Evolutionary conservation across 2,797 vertebrate genomes (phyloP), one percentile per base, ranked within the genome.

Genomic region (Poeciliopsis infans): DNA sequence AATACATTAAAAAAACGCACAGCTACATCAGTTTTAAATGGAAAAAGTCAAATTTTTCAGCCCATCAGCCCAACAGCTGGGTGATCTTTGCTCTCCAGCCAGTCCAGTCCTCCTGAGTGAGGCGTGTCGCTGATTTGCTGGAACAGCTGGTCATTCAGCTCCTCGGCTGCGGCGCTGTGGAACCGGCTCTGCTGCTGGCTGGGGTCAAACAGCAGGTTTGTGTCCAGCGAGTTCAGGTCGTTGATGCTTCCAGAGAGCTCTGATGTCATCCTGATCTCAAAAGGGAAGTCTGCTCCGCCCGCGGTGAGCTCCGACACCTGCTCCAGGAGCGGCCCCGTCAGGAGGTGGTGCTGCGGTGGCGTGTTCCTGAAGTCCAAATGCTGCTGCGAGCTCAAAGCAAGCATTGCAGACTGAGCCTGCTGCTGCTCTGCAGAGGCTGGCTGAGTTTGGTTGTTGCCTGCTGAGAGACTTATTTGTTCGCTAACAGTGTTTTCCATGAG

Each of bases 21-120:
- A 85, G 66, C 93, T 94, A 93, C 91, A 91, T 96, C 92, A 91
- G 53, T 85, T 81, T 75, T 80, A 85, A 81, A 92, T 87, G 83
- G 83, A 88, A 81, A 83, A 94, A 93, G 95, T 86, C 93, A 89
- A 39, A 49, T 33, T 49, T 39, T 46, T 94, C 84, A 94, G 76
- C 91, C 92, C 94, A 96, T 98, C 95, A 99, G 93, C 94, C 98
- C 97, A 96, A 96, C 98, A 83, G 97, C 95, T 86, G 98, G 95
- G 92, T 99, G 98, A 95, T 99, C 98, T 95, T 99, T 99, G 94
- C 96, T 99, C 91, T 99, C 98, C 88, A 99, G 96, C 98, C 98
- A 99, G 86, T 99, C 98, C 85, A 99, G 98, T 90, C 97, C 97
- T 79, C 97, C 93, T 49, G 98, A 93, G 93, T 96, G 98, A 71